Evolutionary conservation across 2,888 invertebrate species (phyloP).

Genomic region (Lasioglossum morio): DNA sequence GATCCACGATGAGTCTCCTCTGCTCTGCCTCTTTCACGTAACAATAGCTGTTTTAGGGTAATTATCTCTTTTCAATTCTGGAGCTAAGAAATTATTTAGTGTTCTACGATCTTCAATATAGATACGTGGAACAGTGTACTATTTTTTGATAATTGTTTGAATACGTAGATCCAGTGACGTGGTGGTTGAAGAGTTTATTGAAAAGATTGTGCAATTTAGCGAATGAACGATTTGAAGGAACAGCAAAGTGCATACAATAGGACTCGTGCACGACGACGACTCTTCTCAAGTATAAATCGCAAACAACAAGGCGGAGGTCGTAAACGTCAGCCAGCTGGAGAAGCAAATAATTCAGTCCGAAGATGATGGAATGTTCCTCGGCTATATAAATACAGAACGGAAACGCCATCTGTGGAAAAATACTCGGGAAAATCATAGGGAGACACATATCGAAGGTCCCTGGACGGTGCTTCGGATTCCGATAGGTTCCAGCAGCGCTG

Average conservation of each 20-base stretch:
- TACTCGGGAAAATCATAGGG: neutral
- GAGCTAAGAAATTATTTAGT: too few species aligned
- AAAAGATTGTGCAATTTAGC: neutral
- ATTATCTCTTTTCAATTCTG: neutral
- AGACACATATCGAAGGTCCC: neutral
- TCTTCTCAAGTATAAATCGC: neutral
- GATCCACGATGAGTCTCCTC: neutral
- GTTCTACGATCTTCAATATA: neutral
- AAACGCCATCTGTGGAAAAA: neutral
- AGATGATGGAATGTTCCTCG: neutral
- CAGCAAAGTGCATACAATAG: neutral
- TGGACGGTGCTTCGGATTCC: conserved; percentile 4
- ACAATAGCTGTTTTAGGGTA: neutral
- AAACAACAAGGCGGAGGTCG: neutral
- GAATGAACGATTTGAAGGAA: neutral
- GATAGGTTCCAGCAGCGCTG: neutral
- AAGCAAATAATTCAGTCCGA: conserved; percentile 1
- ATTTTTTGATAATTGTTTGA: neutral
- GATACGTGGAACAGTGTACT: neutral
- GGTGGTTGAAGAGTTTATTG: too few species aligned
- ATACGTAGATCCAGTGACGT: too few species aligned
- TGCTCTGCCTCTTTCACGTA: neutral
- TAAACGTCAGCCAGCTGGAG: neutral
- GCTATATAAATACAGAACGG: neutral
- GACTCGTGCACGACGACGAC: neutral